These are phyloP conservation scores for Octomys mimax DNA, from an alignment of 2,797 vertebrate species.

Conservation along the genomic window DNA sequence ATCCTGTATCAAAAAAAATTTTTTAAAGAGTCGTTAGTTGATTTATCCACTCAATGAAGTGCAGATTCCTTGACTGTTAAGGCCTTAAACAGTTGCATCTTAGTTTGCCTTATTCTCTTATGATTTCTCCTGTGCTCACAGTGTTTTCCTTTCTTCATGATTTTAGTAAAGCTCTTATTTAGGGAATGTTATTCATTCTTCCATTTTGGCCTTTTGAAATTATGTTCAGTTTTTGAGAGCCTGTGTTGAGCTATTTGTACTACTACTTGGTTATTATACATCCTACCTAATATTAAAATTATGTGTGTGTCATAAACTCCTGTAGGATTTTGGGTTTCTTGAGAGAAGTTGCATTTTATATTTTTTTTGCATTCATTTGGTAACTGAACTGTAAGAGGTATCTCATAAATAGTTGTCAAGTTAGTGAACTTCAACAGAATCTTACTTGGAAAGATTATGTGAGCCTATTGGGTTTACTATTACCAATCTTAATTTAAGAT, in stretches of 20 bases:
- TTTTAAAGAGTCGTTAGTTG: not conserved
- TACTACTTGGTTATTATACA: not conserved
- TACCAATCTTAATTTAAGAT: slow-evolving; percentile 50
- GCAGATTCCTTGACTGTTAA: slow-evolving; percentile 30
- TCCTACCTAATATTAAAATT: slow-evolving; percentile 7
- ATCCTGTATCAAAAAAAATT: no score
- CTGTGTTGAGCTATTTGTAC: slow-evolving; percentile 37
- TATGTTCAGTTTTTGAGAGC: slow-evolving; percentile 18
- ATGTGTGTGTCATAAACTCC: not conserved
- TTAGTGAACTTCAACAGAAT: slow-evolving; percentile 28
- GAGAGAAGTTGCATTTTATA: slow-evolving; percentile 35
- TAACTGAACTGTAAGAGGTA: slow-evolving; percentile 10
- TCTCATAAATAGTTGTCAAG: slow-evolving; percentile 54
- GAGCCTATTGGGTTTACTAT: slow-evolving; percentile 14
- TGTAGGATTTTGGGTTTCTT: slow-evolving; percentile 47
- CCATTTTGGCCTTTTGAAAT: slow-evolving; percentile 58
- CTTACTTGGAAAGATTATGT: slow-evolving; percentile 18
- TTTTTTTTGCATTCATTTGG: slow-evolving; percentile 41
- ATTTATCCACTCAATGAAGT: not conserved
- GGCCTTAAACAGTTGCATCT: not conserved
- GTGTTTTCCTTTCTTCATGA: not conserved
- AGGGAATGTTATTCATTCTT: slow-evolving; percentile 4
- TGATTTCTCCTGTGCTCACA: not conserved
- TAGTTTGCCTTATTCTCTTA: slow-evolving; percentile 34
- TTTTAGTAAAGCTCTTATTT: slow-evolving; percentile 54